Evolutionary conservation across 2,888 invertebrate species (phyloP).

Genomic region (Plebejus argus): DNA sequence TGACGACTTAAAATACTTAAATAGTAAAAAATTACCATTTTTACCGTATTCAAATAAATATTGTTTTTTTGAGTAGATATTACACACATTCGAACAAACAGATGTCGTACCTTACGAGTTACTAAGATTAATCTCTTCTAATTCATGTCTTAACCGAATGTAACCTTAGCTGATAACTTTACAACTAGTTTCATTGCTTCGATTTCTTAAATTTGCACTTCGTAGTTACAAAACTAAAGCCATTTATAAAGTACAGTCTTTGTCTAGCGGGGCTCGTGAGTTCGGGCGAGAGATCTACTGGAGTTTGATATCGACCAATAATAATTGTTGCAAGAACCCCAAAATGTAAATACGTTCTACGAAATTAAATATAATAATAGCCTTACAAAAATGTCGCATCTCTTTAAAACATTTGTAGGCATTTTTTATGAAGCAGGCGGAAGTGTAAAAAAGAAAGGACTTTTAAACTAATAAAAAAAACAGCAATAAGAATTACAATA

Average conservation of each 20-base stretch:
- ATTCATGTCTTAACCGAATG: slow-evolving; percentile 15
- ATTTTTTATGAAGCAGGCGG: neutral
- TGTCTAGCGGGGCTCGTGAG: slow-evolving; percentile 40
- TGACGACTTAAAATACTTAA: neutral
- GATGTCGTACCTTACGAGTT: slow-evolving; percentile 18
- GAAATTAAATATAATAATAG: slow-evolving; percentile 7
- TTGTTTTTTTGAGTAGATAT: slow-evolving; percentile 1
- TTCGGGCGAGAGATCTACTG: slow-evolving; percentile 32
- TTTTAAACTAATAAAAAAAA: neutral
- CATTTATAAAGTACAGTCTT: slow-evolving; percentile 50
- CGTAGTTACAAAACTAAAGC: slow-evolving; percentile 53
- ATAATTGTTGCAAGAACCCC: slow-evolving; percentile 17
- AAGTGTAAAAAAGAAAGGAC: neutral
- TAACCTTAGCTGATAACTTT: slow-evolving; percentile 30
- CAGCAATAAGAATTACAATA: neutral
- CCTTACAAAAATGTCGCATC: slow-evolving; percentile 2
- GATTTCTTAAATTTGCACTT: slow-evolving; percentile 57
- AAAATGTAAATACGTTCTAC: slow-evolving; percentile 16
- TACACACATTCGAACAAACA: neutral
- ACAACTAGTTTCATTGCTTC: slow-evolving; percentile 61
- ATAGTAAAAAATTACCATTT: neutral
- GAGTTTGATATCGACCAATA: slow-evolving; percentile 15
- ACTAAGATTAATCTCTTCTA: slow-evolving; percentile 14
- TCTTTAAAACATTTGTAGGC: neutral
- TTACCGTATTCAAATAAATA: neutral